phyloP scores from a whole-genome alignment of 2,888 invertebrate genomes.

The Zootermopsis nevadensis region DNA sequence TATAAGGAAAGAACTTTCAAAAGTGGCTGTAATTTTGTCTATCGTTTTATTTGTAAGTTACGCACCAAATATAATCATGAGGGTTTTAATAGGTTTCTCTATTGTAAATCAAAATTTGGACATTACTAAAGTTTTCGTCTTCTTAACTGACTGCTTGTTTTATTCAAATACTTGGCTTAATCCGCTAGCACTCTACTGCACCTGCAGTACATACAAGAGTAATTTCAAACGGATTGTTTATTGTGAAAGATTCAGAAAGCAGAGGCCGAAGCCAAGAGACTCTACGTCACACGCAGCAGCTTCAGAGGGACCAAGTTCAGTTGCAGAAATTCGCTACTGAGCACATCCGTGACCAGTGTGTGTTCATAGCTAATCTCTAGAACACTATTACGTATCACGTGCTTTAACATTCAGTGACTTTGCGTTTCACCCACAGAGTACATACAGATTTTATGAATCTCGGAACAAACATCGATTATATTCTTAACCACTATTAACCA shows the following conservation, averaged over 20 bases:
- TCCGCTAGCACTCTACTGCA: neutral
- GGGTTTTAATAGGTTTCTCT: neutral
- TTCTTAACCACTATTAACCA: too few relatives aligned
- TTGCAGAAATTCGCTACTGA: neutral
- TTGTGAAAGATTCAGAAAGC: conserved; percentile 6
- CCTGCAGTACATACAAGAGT: neutral
- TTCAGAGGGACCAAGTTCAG: neutral
- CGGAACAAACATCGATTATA: too few relatives aligned
- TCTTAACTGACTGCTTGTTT: conserved; percentile 1
- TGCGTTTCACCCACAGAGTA: too few relatives aligned
- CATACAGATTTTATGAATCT: too few relatives aligned
- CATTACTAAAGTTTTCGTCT: neutral
- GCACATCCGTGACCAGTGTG: neutral
- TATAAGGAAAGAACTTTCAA: neutral
- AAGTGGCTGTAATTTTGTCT: neutral
- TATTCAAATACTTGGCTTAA: conserved; percentile 2
- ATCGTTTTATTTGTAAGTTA: neutral
- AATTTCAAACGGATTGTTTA: neutral
- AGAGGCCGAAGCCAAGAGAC: neutral
- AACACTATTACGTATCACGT: too few relatives aligned
- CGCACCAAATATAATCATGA: neutral
- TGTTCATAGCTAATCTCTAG: too few relatives aligned
- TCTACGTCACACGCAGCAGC: neutral
- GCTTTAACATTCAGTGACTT: too few relatives aligned
- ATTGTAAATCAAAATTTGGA: neutral